Percentiles rank a stretch among this genome's conserved stretches.
Conservation (phyloP, 1,140 invertebrate species). For the Sycophaga agraensis region DNA sequence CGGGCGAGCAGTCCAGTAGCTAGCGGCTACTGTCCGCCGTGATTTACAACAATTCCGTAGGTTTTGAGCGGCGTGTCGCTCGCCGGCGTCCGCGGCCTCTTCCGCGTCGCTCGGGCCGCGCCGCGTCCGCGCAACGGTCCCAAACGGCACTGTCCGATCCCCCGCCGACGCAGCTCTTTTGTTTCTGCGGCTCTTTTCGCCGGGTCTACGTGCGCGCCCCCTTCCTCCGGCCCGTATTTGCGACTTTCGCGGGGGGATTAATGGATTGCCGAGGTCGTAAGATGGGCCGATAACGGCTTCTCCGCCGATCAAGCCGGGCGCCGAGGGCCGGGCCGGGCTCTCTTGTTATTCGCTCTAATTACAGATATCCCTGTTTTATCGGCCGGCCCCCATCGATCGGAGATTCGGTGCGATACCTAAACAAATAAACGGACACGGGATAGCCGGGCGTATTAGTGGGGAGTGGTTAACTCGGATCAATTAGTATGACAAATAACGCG, state of each 20-base stretch:
- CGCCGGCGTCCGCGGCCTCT: too few relatives aligned
- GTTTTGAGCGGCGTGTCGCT: too few relatives aligned
- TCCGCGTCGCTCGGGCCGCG: constrained; percentile 43
- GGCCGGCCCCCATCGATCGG: too few relatives aligned
- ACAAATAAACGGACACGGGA: too few relatives aligned
- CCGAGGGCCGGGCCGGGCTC: not conserved
- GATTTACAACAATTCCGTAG: constrained; percentile 51
- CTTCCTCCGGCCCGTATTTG: constrained; percentile 23
- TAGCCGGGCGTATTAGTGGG: too few relatives aligned
- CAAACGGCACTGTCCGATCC: not conserved
- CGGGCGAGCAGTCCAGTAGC: constrained; percentile 40
- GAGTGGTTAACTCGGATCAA: too few relatives aligned
- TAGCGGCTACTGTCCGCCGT: constrained; percentile 47
- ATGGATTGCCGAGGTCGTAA: constrained; percentile 4
- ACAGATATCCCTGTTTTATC: constrained; percentile 9
- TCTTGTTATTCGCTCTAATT: constrained; percentile 23
- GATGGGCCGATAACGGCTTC: constrained; percentile 16
- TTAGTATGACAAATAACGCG: too few relatives aligned
- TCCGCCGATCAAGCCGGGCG: not conserved
- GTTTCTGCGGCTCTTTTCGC: not conserved
- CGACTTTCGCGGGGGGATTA: constrained; percentile 11
- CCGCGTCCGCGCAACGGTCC: constrained; percentile 11
- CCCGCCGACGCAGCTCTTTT: not conserved
- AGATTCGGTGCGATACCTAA: too few relatives aligned
- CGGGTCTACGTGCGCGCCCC: not conserved